Percentiles rank a stretch among this genome's conserved stretches.
Evolutionary conservation across 2,113 vertebrate genomes (phyloP).

Genomic region (Vicugna pacos): DNA sequence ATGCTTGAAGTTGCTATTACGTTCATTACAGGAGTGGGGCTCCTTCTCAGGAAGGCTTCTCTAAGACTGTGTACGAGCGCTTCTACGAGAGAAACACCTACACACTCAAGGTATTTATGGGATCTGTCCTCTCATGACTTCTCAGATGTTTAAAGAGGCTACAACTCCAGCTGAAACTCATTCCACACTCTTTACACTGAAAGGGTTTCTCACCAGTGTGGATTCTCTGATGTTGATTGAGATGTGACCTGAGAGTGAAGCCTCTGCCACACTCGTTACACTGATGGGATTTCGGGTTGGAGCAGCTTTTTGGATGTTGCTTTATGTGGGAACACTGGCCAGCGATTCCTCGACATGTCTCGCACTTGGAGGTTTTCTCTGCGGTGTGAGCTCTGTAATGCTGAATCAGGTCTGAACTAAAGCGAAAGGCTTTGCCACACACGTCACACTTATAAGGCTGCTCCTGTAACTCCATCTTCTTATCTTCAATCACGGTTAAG

Average conservation of each 20-base stretch:
- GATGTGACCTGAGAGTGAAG: conserved; percentile 88
- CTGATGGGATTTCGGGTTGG: conserved; percentile 79
- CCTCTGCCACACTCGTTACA: conserved; percentile 89
- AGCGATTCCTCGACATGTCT: conserved; percentile 66
- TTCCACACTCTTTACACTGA: conserved; percentile 79
- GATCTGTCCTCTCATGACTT: conserved; percentile 78
- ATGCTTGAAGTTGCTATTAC: conserved; percentile 2
- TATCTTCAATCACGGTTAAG: conserved; percentile 74
- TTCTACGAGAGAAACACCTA: background rate
- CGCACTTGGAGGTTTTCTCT: conserved; percentile 69
- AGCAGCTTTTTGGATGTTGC: conserved; percentile 63
- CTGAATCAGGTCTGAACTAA: conserved; percentile 73
- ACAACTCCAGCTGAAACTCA: conserved; percentile 80
- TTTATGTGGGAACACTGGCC: conserved; percentile 70
- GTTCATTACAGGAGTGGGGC: background rate
- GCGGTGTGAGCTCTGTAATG: conserved; percentile 78
- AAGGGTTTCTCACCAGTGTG: conserved; percentile 80
- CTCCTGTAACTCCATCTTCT: conserved; percentile 76
- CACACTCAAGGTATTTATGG: conserved; percentile 16
- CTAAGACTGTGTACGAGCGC: background rate
- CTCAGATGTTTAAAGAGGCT: conserved; percentile 80
- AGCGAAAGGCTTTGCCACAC: conserved; percentile 77
- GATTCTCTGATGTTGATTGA: conserved; percentile 87
- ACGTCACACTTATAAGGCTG: conserved; percentile 79
- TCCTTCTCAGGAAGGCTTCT: conserved; percentile 41